Base-by-base conservation (phyloP, 53 echinoderm and acorn worm species). In the Apostichopus leukothele region DNA sequence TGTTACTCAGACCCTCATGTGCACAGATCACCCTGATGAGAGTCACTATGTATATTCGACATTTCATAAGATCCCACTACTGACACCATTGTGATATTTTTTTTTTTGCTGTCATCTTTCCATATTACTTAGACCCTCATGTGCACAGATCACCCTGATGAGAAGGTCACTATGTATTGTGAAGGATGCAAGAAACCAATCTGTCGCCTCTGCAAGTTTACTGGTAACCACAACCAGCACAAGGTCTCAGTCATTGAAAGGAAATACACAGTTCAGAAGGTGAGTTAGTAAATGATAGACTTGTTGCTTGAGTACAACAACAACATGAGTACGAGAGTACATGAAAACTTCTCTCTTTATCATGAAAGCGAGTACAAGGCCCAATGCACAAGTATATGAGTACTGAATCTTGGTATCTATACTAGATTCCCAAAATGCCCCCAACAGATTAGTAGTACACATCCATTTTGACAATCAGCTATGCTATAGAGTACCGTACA, bases 171-270 rank as follows among this genome's bases (percentile, higher is more conserved):
- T 3, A 93, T 95, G 94, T 99, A 99, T 85, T 99, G 99, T 55
- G 99, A 99, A 75, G 99, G 95, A 9, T 99, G 99, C 51, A 96
- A 99, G 90, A 95, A 94, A 67, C 99, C 99, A 18, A 93, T 95
- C 57, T 99, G 99, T 60, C 96, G 93, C 54, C 84, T 92, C 76
- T 99, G 99, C 74, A 99, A 99, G 86, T 96, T 92, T 78, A 94
- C 91, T 86, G 99, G 96, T 25, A 86, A 88, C 5, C 99, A 99
- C 85, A 93, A 92, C 14, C 91, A 94, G 1, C 96, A 96, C 86
- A 99, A 96, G 83, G 89, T 96, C n/a, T 94, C 95, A 6, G 89
- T 92, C 51, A 94, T 94, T 7, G 99, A 95, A 57, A 90, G 93
- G 18, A 98, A 95, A 67, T 98, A 98, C 86, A 77, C 95, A 2